A percentile compares a stretch with the other conserved stretches of the same genome.
Evolutionary conservation across 2,888 invertebrate genomes (phyloP).

Genomic region (Drosophila ustulata): DNA sequence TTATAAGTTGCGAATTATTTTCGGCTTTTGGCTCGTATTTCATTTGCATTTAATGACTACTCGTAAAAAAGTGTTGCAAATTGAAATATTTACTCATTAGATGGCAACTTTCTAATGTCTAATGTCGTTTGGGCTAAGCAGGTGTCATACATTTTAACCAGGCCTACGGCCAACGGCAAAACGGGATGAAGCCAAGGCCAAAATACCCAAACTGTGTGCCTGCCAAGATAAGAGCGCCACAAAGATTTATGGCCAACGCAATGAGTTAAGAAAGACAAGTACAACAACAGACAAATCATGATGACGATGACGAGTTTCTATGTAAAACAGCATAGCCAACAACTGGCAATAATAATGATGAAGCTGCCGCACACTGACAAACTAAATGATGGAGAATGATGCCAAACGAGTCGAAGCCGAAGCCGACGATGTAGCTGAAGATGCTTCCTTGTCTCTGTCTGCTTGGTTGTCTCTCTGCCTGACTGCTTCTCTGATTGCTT

Average conservation of each 20-base stretch:
- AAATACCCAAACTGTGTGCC: constrained; percentile 49
- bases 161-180: constrained; percentile 27
- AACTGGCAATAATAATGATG: constrained; percentile 77
- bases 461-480: constrained; percentile 38
- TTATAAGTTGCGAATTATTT: constrained; percentile 67
- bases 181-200: not conserved
- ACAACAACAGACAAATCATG: constrained; percentile 47
- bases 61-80: constrained; percentile 65
- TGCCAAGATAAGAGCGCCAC: constrained; percentile 77
- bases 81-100: constrained; percentile 66
- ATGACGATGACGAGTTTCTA: constrained; percentile 67
- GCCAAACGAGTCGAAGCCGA: constrained; percentile 42
- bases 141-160: constrained; percentile 66
- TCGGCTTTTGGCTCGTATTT: constrained; percentile 60
- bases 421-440: constrained; percentile 21
- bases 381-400: constrained; percentile 81
- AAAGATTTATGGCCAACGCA: constrained; percentile 84
- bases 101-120: constrained; percentile 46
- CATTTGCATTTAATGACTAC: constrained; percentile 65
- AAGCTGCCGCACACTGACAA: constrained; percentile 81
- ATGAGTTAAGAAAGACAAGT: constrained; percentile 84
- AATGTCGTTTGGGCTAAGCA: constrained; percentile 50
- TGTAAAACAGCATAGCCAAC: constrained; percentile 58
- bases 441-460: constrained; percentile 21
- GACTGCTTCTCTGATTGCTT: constrained; percentile 61